Evolutionary conservation across 2,797 vertebrate species (phyloP).

Genomic region (Tokudaia tokunoshimensis): DNA sequence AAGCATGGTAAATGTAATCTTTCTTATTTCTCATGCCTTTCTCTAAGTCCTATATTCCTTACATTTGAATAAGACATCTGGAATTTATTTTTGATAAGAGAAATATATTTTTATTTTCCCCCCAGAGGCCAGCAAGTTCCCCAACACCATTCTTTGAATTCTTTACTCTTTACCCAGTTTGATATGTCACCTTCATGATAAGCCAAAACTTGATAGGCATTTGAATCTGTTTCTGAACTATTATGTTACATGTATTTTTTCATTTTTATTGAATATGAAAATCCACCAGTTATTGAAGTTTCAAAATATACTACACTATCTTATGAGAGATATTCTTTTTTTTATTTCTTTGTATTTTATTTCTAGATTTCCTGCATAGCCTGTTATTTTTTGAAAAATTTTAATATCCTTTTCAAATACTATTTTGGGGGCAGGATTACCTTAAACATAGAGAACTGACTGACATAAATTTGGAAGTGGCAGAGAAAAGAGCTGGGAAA

Average conservation of each 20-base stretch:
- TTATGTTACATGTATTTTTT: not conserved
- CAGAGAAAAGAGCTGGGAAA: not conserved
- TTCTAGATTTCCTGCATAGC: slow-evolving; percentile 22
- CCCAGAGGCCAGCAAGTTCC: not conserved
- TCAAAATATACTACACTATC: slow-evolving; percentile 6
- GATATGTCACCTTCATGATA: slow-evolving; percentile 48
- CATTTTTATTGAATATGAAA: slow-evolving; percentile 3
- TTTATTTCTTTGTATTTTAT: slow-evolving; percentile 40
- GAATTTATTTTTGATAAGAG: slow-evolving; percentile 71
- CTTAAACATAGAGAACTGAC: not conserved
- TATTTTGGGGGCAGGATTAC: not conserved
- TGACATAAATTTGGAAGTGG: not conserved
- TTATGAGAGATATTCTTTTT: not conserved
- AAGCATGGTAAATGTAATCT: slow-evolving; percentile 9
- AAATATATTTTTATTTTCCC: slow-evolving; percentile 60
- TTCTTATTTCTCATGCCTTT: slow-evolving; percentile 41
- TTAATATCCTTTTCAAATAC: slow-evolving; percentile 32
- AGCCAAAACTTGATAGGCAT: slow-evolving; percentile 48
- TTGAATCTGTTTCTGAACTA: slow-evolving; percentile 43
- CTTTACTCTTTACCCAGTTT: slow-evolving; percentile 17
- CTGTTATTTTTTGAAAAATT: not conserved
- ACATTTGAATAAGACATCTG: slow-evolving; percentile 59
- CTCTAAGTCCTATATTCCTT: slow-evolving; percentile 58
- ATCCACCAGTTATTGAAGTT: slow-evolving; percentile 15
- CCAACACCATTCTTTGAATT: slow-evolving; percentile 63